Evolutionary conservation across 2,888 invertebrate genomes (phyloP).

Genomic region (Phortica magna): DNA sequence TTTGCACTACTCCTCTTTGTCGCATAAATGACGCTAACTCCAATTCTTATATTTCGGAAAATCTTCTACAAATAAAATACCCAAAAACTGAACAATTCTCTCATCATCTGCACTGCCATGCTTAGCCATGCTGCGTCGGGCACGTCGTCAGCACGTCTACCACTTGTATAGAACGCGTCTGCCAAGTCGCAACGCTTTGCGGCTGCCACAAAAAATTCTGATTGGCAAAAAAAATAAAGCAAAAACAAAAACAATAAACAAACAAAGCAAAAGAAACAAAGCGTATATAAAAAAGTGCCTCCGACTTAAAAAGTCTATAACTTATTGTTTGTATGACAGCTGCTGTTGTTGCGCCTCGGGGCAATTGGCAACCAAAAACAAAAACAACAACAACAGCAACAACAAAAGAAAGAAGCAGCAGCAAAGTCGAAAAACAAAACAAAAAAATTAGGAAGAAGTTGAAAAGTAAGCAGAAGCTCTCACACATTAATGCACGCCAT

Average conservation of each 20-base stretch:
- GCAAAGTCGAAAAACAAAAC: background rate
- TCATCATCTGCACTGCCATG: background rate
- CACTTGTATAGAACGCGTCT: background rate
- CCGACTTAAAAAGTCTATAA: conserved; percentile 32
- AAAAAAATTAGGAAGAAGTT: background rate
- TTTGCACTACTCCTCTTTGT: too few relatives aligned
- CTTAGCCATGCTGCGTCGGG: background rate
- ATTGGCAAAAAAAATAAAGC: background rate
- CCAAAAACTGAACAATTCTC: too few relatives aligned
- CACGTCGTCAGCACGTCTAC: background rate
- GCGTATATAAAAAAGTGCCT: background rate
- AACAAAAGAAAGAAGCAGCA: background rate
- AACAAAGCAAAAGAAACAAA: background rate
- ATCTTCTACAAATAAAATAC: too few relatives aligned
- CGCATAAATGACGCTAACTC: too few relatives aligned
- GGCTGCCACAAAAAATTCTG: background rate
- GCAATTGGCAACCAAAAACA: background rate
- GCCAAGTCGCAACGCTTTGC: background rate
- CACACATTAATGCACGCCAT: background rate
- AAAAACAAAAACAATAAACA: background rate
- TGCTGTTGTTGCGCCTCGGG: background rate
- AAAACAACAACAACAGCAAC: background rate
- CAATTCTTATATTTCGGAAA: too few relatives aligned
- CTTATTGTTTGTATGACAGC: conserved; percentile 19
- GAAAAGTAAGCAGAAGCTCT: background rate